These are phyloP conservation scores for Spicauda simplicius DNA, from an alignment of 2,888 invertebrate genomes.

Conservation along the genomic window DNA sequence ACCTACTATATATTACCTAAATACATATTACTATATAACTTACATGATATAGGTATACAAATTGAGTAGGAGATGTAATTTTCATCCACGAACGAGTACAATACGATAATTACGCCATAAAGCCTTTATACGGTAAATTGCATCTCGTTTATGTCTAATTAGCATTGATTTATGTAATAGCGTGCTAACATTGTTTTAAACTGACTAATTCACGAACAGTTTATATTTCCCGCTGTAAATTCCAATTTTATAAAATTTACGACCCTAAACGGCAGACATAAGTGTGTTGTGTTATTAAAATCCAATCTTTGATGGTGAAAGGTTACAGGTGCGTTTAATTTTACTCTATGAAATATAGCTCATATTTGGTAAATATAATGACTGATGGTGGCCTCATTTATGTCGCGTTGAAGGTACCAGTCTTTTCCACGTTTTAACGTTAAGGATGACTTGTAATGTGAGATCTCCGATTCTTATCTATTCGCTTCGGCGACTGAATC, in stretches of 20 bases:
- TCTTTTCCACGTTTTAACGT: no score
- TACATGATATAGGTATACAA: no score
- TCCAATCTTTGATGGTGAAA: background rate
- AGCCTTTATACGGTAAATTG: conserved; percentile 3
- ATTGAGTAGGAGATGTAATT: no score
- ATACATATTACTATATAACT: no score
- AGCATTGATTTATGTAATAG: conserved; percentile 22
- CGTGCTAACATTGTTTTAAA: conserved; percentile 22
- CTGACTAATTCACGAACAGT: conserved; percentile 25
- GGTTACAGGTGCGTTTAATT: background rate
- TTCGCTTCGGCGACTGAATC: no score
- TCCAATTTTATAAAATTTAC: conserved; percentile 20
- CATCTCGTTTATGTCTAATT: conserved; percentile 15
- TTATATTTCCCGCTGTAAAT: conserved; percentile 23
- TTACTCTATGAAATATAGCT: background rate
- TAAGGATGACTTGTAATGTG: no score
- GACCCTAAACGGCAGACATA: background rate
- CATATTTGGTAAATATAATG: background rate
- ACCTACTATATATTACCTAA: no score
- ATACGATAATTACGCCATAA: conserved; percentile 11
- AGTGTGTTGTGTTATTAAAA: background rate
- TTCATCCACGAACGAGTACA: no score
- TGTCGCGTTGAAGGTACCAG: background rate
- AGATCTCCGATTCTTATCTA: no score
- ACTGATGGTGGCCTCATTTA: background rate